Evolutionary conservation across 2,888 invertebrate genomes (phyloP), one percentile per base, ranked within the genome.

Genomic region (Helleia helle): DNA sequence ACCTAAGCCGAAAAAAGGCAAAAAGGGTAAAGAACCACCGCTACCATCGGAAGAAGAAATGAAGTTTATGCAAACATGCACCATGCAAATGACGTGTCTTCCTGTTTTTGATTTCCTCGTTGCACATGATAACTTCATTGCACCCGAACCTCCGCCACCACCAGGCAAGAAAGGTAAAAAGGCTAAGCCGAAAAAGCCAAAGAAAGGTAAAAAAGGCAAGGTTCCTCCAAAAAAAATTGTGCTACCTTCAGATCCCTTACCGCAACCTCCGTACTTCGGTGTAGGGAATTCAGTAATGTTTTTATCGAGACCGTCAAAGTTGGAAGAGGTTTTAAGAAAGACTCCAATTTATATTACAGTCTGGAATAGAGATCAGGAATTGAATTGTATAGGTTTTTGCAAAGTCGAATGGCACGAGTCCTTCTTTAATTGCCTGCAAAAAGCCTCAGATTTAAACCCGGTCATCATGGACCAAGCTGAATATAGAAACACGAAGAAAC

Each of bases 91-190:
- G 72, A 71, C 67, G 37, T 84, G 84, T 47, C 48, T 73, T 12
- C 83, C 84, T 1, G 41, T 84, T 9, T 84, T 84, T 50, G 76
- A 84, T 47, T 84, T 84, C 41, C 71, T 71, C 41, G 65, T 84
- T 4, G 83, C 83, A n/a, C 84, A 84, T 44, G 84, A 84, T 43
- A 84, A 84, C 36, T 84, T 84, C 38, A 54, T 83, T 1, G 62
- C 80, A 3, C 84, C 84, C 1, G 73, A 75, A 1, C 81, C 81
- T 1, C 83, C 81, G 1, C 52, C 64, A 1, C 79, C 83, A 1
- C 73, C 72, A 1, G 50, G 55, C 1, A 73, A 58, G 25, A 58
- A 73, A 47, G 62, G 63, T 0, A 70, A 67, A 30, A 64, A 66
- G 45, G 56, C 44, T 0, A 65, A 65, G 45, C 52, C 65, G 1